Base-by-base conservation (phyloP, 2,113 vertebrate genomes). In the Numida meleagris region DNA sequence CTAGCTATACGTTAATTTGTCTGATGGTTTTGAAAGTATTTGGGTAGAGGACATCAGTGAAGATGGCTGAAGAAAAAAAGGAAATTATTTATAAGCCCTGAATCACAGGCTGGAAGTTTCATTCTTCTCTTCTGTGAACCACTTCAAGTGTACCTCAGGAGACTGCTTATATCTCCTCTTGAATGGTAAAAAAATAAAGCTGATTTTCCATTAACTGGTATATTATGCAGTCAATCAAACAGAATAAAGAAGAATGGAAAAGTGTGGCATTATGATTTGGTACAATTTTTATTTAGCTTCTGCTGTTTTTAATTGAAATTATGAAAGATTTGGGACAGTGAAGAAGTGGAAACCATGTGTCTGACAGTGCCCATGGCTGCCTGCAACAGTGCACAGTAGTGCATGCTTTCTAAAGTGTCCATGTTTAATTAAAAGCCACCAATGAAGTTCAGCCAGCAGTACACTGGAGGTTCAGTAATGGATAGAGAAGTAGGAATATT, bases 161-260 rank as follows among this genome's bases (percentile, higher is more conserved):
- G 11, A 66, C 36, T 80, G n/a, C 29, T 91, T 66, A 40, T 63
- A 82, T 71, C 67, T 62, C 4, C 31, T 67, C 63, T 77, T 67
- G 83, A 83, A 55, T 7, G 23, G 15, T 66, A 86, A 88, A 95
- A 90, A 90, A 21, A 24, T 55, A 83, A 95, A 84, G 73, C 70
- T 84, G 74, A n/a, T 96, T 90, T 88, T 58, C 27, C 45, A 48
- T 79, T 82, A 81, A 72, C 51, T 82, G 57, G 27, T 7, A 4
- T 75, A 42, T 57, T 55, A 67, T 36, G 27, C 63, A 71, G 76
- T 88, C 82, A 78, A 51, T 92, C 57, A 42, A 21, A 75, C 14
- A 42, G 21, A 18, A 61, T 51, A 75, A 91, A 94, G 85, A 86
- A 67, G 16, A 19, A 40, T 61, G 53, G 78, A 94, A 91, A 94